Conservation (phyloP, 2,797 vertebrate species). For the Clarias pachynema region DNA sequence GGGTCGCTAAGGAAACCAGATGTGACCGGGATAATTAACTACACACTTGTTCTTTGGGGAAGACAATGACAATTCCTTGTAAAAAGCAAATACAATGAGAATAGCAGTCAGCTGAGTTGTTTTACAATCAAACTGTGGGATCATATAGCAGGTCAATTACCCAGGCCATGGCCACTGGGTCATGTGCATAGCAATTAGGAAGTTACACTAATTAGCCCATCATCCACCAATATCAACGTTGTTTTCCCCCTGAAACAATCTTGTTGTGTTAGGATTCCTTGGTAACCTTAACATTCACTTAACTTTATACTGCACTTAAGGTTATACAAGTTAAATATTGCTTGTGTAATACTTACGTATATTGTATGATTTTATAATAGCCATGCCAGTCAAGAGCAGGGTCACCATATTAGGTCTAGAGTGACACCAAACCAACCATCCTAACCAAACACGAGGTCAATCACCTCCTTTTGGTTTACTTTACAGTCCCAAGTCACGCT, state of each 20-base stretch:
- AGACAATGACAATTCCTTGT: neutral
- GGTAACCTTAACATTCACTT: neutral
- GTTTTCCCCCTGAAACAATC: neutral
- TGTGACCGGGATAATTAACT: neutral
- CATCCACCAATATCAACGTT: too few species aligned
- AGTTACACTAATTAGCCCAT: neutral
- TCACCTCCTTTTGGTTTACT: slow-evolving; percentile 45
- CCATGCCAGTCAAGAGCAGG: neutral
- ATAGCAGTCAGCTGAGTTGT: neutral
- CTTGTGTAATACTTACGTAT: too few species aligned
- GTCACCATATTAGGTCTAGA: neutral
- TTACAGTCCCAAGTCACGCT: slow-evolving; percentile 42
- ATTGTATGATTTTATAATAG: neutral
- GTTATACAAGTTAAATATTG: neutral
- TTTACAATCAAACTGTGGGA: neutral
- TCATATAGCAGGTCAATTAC: neutral
- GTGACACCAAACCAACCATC: neutral
- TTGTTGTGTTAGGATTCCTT: neutral
- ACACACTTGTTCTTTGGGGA: neutral
- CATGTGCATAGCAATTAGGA: neutral
- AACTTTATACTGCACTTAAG: neutral
- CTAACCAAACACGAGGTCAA: slow-evolving; percentile 12
- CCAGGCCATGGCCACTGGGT: too few species aligned
- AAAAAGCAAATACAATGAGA: neutral
- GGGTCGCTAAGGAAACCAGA: neutral